A percentile compares a stretch with the other conserved stretches of the same genome.
phyloP scores from a whole-genome alignment of 2,797 vertebrate species.

The Liasis olivaceus region DNA sequence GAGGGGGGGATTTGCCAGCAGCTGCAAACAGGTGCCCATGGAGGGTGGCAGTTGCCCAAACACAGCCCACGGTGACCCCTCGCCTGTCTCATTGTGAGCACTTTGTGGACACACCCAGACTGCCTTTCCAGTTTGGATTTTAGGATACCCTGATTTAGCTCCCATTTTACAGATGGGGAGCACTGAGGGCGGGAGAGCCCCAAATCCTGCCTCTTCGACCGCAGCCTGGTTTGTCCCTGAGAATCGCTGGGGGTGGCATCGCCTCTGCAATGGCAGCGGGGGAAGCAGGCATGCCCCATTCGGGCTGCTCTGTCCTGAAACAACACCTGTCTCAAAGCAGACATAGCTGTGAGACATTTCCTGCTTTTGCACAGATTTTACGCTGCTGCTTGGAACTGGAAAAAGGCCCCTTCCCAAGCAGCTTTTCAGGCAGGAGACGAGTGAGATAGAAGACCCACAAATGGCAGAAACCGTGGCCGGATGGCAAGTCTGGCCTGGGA shows the following conservation, averaged over 20 bases:
- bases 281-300: too few relatives aligned
- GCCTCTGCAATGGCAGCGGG: too few relatives aligned
- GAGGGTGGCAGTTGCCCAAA: not conserved
- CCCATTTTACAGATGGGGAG: too few relatives aligned
- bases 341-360: not conserved
- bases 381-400: not conserved
- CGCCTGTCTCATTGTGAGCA: too few relatives aligned
- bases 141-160: too few relatives aligned
- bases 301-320: not conserved
- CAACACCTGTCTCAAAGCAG: not conserved
- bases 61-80: too few relatives aligned
- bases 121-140: too few relatives aligned
- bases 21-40: not conserved
- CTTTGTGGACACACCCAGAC: too few relatives aligned
- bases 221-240: too few relatives aligned
- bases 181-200: too few relatives aligned
- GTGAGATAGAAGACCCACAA: not conserved
- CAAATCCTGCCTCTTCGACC: too few relatives aligned
- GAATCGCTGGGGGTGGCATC: too few relatives aligned
- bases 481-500: not conserved
- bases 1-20: not conserved
- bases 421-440: not conserved
- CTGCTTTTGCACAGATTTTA: not conserved
- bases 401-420: not conserved
- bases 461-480: not conserved